Evolutionary conservation across 2,113 vertebrate genomes (phyloP).

Genomic region (Perccottus glenii): DNA sequence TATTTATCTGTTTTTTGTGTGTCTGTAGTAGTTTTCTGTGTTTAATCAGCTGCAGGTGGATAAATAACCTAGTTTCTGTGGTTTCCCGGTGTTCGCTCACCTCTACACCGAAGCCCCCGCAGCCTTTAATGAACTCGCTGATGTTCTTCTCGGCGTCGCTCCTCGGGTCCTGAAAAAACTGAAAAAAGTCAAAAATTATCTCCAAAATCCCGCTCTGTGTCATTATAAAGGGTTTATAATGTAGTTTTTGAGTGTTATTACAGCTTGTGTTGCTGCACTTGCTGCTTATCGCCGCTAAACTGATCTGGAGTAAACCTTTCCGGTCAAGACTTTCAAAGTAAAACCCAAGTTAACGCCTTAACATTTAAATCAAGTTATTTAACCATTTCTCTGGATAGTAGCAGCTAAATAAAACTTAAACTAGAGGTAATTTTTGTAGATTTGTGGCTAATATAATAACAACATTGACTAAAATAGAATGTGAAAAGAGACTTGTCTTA

Average conservation of each 20-base stretch:
- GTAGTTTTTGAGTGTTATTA: neutral
- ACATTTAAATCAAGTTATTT: too few relatives aligned
- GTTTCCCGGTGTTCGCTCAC: conserved; percentile 78
- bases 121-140: conserved; percentile 89
- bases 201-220: fast-evolving
- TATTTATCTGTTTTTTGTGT: too few relatives aligned
- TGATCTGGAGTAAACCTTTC: neutral
- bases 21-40: too few relatives aligned
- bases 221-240: fast-evolving
- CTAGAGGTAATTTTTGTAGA: too few relatives aligned
- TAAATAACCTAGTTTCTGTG: too few relatives aligned
- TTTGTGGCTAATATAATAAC: too few relatives aligned
- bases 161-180: conserved; percentile 89
- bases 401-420: too few relatives aligned
- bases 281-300: conserved; percentile 28
- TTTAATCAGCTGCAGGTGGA: neutral
- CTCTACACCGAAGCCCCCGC: conserved; percentile 87
- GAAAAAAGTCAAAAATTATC: conserved; percentile 12
- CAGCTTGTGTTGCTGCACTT: conserved; percentile 21
- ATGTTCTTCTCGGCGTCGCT: conserved; percentile 91
- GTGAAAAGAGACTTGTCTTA: too few relatives aligned
- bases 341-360: too few relatives aligned
- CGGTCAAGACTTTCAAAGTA: conserved; percentile 43
- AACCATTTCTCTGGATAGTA: too few relatives aligned
- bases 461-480: too few relatives aligned